Evolutionary conservation across 2,113 vertebrate species (phyloP), one percentile per base, ranked within the genome.

Genomic region (Paralichthys olivaceus): DNA sequence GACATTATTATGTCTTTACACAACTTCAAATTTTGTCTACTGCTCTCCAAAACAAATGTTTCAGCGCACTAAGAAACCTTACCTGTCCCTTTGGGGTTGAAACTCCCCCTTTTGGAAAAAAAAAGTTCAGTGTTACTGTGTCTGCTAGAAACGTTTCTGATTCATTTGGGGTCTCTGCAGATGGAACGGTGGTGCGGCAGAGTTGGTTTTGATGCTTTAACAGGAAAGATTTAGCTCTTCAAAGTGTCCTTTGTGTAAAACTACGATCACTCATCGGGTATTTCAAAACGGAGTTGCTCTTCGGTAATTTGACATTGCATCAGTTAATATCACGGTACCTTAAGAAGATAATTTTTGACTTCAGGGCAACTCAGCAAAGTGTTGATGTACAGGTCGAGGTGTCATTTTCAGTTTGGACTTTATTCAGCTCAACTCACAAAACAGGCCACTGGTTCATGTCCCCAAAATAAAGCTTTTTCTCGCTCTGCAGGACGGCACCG

Each of bases 181-280:
- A 57, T 68, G 77, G 60, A 45, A 65, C 7, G 9, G 58, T 69
- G 83, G 66, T 40, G 32, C 69, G 64, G 45, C 71, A 72, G 79
- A 20, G 76, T 62, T 73, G 89, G 74, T 77, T 90, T 69, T 76
- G 71, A 92, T 75, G 91, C 89, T 91, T 92, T 88, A 92, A 84
- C 78, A 25, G 83, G 83, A 87, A 78, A 67, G 62, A 82, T 87
- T 81, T 67, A 69, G 75, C 77, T 89, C 47, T 80, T 87, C 60
- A 72, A 90, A 92, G 90, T 92, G 89, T 91, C 88, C 90, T 90
- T 91, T 66, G 84, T 83, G 79, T 86, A 72, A 77, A 80, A 74
- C 57, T 63, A 70, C 34, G 67, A 85, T 89, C 67, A 2, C 81
- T 81, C 4, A 37, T 76, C 29, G 53, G 80, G 84, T 81, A 77